Evolutionary conservation across 2,888 invertebrate species (phyloP), one percentile per base, ranked within the genome.

Genomic region (Tryphoninae sp.): DNA sequence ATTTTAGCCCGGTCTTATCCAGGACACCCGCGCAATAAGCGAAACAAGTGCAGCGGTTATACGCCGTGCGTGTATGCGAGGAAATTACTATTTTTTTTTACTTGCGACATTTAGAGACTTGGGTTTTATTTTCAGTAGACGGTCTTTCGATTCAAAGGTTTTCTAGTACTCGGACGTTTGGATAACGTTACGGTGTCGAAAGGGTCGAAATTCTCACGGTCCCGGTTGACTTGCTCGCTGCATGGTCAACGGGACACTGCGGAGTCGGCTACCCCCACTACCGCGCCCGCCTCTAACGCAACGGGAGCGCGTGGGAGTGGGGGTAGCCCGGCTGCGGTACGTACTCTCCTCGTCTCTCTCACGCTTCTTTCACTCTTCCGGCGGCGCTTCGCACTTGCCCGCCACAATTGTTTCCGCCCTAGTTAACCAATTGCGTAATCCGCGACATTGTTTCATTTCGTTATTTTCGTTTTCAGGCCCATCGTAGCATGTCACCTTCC

Each of bases 401-500:
- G 89, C 89, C 89, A 90, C 90, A 89, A 91, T 90, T 90, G 91
- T 91, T 91, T 91, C 91, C 91, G 91, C 91, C 90, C 91, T 91
- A 90, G 90, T 91, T 91, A 89, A 85, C 88, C 33, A 84, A 86
- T 91, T 91, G 88, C 90, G 90, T 87, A 90, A 91, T 83, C 83
- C 83, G 86, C 90, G 89, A 90, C 91, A 90, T 91, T 90, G 90
- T 91, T 91, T 91, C 89, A 88, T 90, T 89, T 89, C 89, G 90
- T 90, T 90, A 89, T 91, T 91, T 91, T 91, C 91, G 90, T 91
- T 91, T 91, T 91, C 91, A 90, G 89, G 90, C 91, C 90, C 91
- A 90, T 85, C 90, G 89, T 91, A 91, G 91, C 91, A 90, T 91
- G 90, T 91, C 91, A 89, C 87, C 84, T 86, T 86, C 84, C 86